Conservation (phyloP, 2,888 invertebrate species). For the Blera fallax region DNA sequence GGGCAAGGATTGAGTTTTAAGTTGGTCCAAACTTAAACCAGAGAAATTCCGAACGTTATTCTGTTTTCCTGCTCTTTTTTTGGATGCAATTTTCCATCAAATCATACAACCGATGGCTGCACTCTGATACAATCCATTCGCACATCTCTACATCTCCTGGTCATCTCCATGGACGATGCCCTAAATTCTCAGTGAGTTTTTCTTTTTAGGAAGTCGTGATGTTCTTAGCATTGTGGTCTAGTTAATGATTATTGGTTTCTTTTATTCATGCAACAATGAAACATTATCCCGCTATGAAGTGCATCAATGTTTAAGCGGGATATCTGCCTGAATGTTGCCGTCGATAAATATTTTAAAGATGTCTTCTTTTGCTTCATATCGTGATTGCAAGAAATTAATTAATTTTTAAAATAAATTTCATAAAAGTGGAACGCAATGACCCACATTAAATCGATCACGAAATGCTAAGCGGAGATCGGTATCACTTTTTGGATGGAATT, state of each 20-base stretch:
- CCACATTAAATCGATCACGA: neutral
- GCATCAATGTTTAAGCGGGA: neutral
- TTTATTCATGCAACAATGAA: slow-evolving; percentile 6
- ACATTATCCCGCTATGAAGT: neutral
- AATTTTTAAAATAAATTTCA: slow-evolving; percentile 1
- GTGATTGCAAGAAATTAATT: neutral
- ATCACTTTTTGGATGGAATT: neutral
- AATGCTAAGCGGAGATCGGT: neutral
- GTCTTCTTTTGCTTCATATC: neutral
- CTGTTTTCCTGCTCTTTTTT: neutral
- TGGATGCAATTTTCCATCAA: neutral
- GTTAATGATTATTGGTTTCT: slow-evolving; percentile 4
- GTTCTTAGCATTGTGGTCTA: slow-evolving; percentile 8
- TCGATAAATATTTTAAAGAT: neutral
- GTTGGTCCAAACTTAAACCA: neutral
- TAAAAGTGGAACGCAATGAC: neutral
- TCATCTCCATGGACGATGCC: slow-evolving; percentile 19
- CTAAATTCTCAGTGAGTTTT: slow-evolving; percentile 11
- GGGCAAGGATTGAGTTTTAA: neutral
- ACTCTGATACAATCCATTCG: neutral
- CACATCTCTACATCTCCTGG: neutral
- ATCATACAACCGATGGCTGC: neutral
- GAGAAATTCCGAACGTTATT: neutral
- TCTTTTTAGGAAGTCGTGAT: slow-evolving; percentile 13
- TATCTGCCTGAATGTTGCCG: neutral